A percentile compares a stretch with the other conserved stretches of the same genome.
phyloP scores from a whole-genome alignment of 2,888 invertebrate species.

The Andrena bucephala region DNA sequence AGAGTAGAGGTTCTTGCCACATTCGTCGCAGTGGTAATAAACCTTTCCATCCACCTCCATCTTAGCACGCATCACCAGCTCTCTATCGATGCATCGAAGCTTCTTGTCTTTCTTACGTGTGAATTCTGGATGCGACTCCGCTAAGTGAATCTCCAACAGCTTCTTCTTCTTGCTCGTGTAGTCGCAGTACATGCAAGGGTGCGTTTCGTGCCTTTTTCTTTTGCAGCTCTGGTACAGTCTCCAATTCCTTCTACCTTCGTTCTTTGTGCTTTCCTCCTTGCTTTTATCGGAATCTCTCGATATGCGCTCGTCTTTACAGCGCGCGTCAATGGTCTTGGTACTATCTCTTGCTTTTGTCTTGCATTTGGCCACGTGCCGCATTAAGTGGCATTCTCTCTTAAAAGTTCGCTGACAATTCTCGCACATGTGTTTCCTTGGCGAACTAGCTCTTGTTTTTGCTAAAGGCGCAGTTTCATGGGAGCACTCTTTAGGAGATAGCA shows the following conservation, averaged over 20 bases:
- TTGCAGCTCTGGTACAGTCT: constrained; percentile 8
- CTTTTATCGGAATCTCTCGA: neutral
- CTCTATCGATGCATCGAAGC: constrained; percentile 75
- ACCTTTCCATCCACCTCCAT: constrained; percentile 86
- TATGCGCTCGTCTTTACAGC: neutral
- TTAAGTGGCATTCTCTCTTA: constrained; percentile 52
- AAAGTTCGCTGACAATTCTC: constrained; percentile 62
- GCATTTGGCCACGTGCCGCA: constrained; percentile 40
- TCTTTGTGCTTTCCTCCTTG: neutral
- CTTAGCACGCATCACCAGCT: constrained; percentile 80
- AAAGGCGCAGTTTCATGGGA: neutral
- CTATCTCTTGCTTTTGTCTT: neutral
- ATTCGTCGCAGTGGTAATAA: constrained; percentile 87
- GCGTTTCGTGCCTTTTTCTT: constrained; percentile 27
- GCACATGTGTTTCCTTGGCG: constrained; percentile 45
- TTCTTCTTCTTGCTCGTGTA: constrained; percentile 68
- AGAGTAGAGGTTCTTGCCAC: constrained; percentile 88
- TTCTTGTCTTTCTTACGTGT: constrained; percentile 47
- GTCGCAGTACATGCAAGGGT: constrained; percentile 74
- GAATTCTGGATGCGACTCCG: constrained; percentile 69
- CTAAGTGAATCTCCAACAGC: constrained; percentile 65
- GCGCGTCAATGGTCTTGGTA: neutral
- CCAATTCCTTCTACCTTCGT: constrained; percentile 3
- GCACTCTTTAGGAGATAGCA: neutral
- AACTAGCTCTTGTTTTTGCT: neutral